Evolutionary conservation across 2,113 vertebrate species (phyloP), one percentile per base, ranked within the genome.

Genomic region (Casuarius casuarius): DNA sequence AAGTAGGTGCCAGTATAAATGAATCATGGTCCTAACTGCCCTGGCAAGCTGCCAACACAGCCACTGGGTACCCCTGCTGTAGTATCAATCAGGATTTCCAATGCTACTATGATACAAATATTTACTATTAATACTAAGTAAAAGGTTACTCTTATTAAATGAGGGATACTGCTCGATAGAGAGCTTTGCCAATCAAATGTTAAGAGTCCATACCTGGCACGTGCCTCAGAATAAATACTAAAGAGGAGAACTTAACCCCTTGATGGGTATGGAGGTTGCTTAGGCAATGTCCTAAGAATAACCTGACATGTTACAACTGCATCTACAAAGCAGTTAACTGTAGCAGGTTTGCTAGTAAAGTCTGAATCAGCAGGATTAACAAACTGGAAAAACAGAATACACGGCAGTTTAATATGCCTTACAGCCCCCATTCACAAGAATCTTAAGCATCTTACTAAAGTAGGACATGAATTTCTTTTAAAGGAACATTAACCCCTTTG

Each of bases 381-480:
- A 73, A 68, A 90, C 65, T 58, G 71, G 73, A 74, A 88, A 76
- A 97, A 65, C 56, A 94, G 89, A 86, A 85, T 76, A 80, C 31
- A 58, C 38, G 74, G 81, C 78, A 87, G 80, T 93, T 95, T 89
- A 91, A 89, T 66, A 76, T 92, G 87, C 90, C 92, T 93, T 90
- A 89, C 58, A 96, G 88, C 74, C 77, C 81, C 77, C 92, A 93
- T 96, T 96, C 92, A 97, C 71, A 83, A 97, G 89, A 96, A 96
- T 87, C 62, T 87, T 96, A 97, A 97, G 96, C 93, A 96, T 73
- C 80, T 97, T 96, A 97, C 76, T 87, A 31, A 97, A 97, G 73
- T 92, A 94, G 97, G 95, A 77, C 81, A 91, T 56, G 49, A 67
- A n/a, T 92, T 93, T 75, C 85, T 89, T 92, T 95, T 82, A 95